Conservation (phyloP, 2,888 invertebrate genomes). For the Sabatieria punctata region DNA sequence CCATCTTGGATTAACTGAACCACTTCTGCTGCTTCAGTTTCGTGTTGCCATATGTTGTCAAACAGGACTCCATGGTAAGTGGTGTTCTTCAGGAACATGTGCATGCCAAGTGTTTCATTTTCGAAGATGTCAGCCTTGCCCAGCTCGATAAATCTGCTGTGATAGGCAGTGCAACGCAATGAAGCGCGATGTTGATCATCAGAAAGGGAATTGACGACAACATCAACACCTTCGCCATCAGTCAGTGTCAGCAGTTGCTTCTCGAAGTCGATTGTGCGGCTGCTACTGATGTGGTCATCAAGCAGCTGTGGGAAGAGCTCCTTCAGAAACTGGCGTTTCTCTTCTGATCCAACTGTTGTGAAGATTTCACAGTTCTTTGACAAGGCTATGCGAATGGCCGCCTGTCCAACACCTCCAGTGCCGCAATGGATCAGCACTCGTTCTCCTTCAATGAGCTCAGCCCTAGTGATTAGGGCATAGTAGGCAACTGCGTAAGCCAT, state of each 20-base stretch:
- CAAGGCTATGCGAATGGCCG: constrained; percentile 79
- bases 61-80: constrained; percentile 89
- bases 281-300: constrained; percentile 65
- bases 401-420: constrained; percentile 89
- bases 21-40: too few relatives aligned
- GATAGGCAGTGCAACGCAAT: constrained; percentile 65
- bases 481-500: too few relatives aligned
- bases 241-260: constrained; percentile 58
- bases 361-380: constrained; percentile 70
- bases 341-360: constrained; percentile 57
- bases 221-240: constrained; percentile 68
- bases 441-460: too few relatives aligned
- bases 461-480: constrained; percentile 44
- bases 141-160: constrained; percentile 85
- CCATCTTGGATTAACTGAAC: too few relatives aligned
- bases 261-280: constrained; percentile 75
- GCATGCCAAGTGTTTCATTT: constrained; percentile 69
- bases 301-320: constrained; percentile 60
- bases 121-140: constrained; percentile 86
- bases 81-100: constrained; percentile 79
- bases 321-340: constrained; percentile 52
- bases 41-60: too few relatives aligned
- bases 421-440: too few relatives aligned
- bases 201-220: constrained; percentile 81
- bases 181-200: constrained; percentile 76